Evolutionary conservation across 2,888 invertebrate genomes (phyloP), one percentile per base, ranked within the genome.

Genomic region (Drosophila formosana): DNA sequence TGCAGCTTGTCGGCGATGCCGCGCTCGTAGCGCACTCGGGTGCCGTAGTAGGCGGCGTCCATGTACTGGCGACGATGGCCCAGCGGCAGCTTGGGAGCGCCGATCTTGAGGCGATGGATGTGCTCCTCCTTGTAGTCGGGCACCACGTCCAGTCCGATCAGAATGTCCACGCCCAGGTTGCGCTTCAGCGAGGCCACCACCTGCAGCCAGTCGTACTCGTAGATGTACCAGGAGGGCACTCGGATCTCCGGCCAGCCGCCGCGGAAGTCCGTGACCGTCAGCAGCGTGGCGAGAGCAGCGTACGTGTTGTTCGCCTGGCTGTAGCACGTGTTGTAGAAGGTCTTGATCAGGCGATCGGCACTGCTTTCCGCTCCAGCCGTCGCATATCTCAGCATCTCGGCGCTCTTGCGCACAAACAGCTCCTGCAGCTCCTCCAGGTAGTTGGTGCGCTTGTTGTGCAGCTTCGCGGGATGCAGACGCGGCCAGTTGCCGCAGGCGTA

Each of bases 401-500:
- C 88, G n/a, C 92, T 81, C 18, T 92, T 91, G 32, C 84, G 80
- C 18, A 84, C 78, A 13, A 90, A 91, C 8, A 89, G 61, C 50
- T 89, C 89, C 55, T 87, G 82, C n/a, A 92, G 66, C 46, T 91
- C 89, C 46, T 81, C 89, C 66, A 91, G 55, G 25, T 89, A 88
- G 30, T 88, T 82, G 32, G 89, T 90, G 41, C 85, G 79, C 6
- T 74, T 75, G 3, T 61, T 80, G 3, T 70, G 43, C 3, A 75
- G 41, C 0, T 57, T 67, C 0, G 91, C 82, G 2, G 90, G 90
- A 63, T 92, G 88, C 13, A 88, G 26, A 7, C 81, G 88, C 0
- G 78, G 62, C 91, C 91, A 91, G 25, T 87, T 91, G 43, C 92
- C 92, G 32, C 91, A 91, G 13, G 92, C 92, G 56, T 86, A 92